Evolutionary conservation across 2,888 invertebrate species (phyloP).

Genomic region (Acanthococcus lagerstroemiae): DNA sequence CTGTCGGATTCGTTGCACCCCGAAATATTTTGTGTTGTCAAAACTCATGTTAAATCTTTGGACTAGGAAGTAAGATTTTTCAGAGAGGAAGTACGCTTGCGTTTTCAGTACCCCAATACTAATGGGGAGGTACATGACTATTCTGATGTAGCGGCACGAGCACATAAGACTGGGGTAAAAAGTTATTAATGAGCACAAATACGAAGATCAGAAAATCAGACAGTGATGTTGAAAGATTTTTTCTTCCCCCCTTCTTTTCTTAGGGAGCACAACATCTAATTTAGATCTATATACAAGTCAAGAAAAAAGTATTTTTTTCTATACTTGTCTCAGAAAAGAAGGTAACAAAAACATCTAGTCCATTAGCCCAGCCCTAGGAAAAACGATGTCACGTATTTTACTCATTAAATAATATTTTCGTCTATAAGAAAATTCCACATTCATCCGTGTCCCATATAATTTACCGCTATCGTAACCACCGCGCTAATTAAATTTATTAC

Average conservation of each 20-base stretch:
- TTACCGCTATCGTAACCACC: no score
- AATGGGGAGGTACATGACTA: conserved; percentile 79
- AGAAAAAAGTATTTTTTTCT: no score
- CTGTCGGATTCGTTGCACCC: conserved; percentile 86
- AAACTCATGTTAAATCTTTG: conserved; percentile 77
- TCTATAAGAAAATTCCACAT: no score
- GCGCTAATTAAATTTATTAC: no score
- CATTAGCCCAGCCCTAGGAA: no score
- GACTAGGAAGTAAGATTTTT: conserved; percentile 68
- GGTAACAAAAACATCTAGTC: no score
- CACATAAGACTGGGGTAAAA: conserved; percentile 73
- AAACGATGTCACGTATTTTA: no score
- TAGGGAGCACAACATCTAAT: neutral
- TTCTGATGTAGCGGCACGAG: conserved; percentile 62
- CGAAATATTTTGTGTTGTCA: conserved; percentile 89
- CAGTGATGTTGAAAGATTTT: neutral
- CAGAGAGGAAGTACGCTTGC: conserved; percentile 70
- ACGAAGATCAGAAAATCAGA: neutral
- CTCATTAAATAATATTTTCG: no score
- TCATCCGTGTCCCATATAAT: no score
- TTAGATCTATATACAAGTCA: no score
- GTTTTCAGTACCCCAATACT: conserved; percentile 93
- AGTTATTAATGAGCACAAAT: neutral
- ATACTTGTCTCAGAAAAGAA: no score
- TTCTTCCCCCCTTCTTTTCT: no score